Evolutionary conservation across 2,888 invertebrate genomes (phyloP).

Genomic region (Polietes domitor): DNA sequence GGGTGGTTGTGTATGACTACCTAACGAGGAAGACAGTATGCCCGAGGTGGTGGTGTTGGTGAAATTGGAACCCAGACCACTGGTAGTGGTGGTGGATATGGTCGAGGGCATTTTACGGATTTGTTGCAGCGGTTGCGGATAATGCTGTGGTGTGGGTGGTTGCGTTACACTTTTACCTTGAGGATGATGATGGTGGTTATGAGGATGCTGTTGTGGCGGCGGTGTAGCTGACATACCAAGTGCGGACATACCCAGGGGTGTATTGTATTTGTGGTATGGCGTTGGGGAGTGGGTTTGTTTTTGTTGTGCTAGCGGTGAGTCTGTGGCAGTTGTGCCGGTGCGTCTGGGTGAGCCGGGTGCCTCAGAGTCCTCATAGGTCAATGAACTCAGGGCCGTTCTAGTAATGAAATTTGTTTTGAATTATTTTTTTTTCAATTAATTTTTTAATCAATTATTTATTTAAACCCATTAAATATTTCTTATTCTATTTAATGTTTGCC

Average conservation of each 20-base stretch:
- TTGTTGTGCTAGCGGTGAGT: conserved; percentile 47
- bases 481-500: not conserved
- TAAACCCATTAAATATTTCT: too few relatives aligned
- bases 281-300: conserved; percentile 34
- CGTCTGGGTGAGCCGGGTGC: conserved; percentile 37
- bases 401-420: too few relatives aligned
- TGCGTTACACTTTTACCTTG: conserved; percentile 86
- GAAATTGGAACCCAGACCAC: conserved; percentile 82
- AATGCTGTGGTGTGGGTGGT: conserved; percentile 57
- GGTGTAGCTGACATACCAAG: conserved; percentile 79
- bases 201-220: conserved; percentile 45
- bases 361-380: conserved; percentile 54
- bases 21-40: conserved; percentile 78
- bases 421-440: too few relatives aligned
- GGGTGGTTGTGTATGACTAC: conserved; percentile 82
- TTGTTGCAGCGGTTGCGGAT: conserved; percentile 78
- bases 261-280: conserved; percentile 43
- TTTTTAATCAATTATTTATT: conserved; percentile 2
- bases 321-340: conserved; percentile 22
- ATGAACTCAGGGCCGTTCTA: conserved; percentile 54
- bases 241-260: conserved; percentile 76
- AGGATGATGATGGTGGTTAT: conserved; percentile 81
- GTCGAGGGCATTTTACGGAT: conserved; percentile 80
- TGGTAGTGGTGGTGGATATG: conserved; percentile 83
- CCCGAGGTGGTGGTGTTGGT: conserved; percentile 79